Base-by-base conservation (phyloP, 2,888 invertebrate species). In the Epinotia demarniana region DNA sequence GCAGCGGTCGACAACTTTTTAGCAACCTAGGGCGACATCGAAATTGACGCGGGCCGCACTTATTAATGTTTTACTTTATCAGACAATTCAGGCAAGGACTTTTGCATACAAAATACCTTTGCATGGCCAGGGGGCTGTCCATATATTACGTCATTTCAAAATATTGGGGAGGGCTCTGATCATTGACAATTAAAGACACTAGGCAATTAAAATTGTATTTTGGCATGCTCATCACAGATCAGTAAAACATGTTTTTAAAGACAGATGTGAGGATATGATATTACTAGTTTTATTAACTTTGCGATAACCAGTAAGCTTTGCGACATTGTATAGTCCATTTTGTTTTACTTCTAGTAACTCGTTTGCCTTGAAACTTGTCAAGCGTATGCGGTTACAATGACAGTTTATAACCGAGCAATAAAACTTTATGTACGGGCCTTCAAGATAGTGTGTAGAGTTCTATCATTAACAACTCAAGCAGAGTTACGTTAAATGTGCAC, bases 231-330 rank as follows among this genome's bases (percentile, higher is more conserved):
- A 46, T 16, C 13, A 46, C 13, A 46, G 13, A 46, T 46, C 46
- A 16, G 13, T 46, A 46, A 3, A 46, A 46, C 4, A 46, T 13
- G 46, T 46, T 46, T 46, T 46, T 13, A 6, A 49, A 49, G 49
- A 49, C 49, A 33, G 60, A n/a, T 61, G 23, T 60, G 46, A 46
- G 58, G 11, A 86, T 83, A 82, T 77, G 11, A 86, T 83, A 82
- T 77, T 83, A 83, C 83, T 83, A 81, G 83, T 84, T 83, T 81
- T 77, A 49, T 68, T 78, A 60, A 46, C 46, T 43, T 69, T 60
- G n/a, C n/a, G n/a, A n/a, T n/a, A n/a, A 13, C 57, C 19, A 61
- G 16, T n/a, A 58, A 58, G 60, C 46, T 69, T 69, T 6, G 69
- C 58, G 60, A 69, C 69, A 69, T 46, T 69, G 68, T 69, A 60